A percentile compares a stretch with the other conserved stretches of the same genome.
Conservation (phyloP, 1,140 invertebrate genomes). For the Drosophila pallidifrons region DNA sequence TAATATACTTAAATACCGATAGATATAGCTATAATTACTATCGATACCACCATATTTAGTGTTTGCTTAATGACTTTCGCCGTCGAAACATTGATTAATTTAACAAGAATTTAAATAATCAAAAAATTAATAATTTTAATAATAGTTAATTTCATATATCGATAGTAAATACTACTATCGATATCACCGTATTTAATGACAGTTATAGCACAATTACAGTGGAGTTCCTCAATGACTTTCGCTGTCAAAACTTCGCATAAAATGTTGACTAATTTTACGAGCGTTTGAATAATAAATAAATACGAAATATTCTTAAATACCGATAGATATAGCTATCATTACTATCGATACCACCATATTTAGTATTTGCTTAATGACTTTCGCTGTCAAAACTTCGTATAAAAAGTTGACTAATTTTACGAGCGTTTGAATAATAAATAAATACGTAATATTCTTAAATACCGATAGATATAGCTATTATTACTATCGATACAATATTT, state of each 20-base stretch:
- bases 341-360: conserved; percentile 3
- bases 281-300: neutral
- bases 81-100: no score
- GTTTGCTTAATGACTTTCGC: neutral
- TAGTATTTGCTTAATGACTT: neutral
- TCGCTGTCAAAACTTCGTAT: neutral
- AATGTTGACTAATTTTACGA: no score
- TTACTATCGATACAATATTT: no score
- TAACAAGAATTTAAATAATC: no score
- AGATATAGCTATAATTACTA: neutral
- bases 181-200: no score
- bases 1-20: neutral
- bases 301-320: neutral
- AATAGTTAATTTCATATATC: neutral
- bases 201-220: no score
- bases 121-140: neutral
- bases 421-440: no score
- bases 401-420: conserved; percentile 11
- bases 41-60: neutral
- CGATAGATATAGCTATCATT: neutral
- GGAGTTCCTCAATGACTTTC: no score
- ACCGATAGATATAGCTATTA: no score
- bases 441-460: no score
- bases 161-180: no score
- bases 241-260: no score